phyloP scores from a whole-genome alignment of 2,113 vertebrate species.

The Nanger granti region DNA sequence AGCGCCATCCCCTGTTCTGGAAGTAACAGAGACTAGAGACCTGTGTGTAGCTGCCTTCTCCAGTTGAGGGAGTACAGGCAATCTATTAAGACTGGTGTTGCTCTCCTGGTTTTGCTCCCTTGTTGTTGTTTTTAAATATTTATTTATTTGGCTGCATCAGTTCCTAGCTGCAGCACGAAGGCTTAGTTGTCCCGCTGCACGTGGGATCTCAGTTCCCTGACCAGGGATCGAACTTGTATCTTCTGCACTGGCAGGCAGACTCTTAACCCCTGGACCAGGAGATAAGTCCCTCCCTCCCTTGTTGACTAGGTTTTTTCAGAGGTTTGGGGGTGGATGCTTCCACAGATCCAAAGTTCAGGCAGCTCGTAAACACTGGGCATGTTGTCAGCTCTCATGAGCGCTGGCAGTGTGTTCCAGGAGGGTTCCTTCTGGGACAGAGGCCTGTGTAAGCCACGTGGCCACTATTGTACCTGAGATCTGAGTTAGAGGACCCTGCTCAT shows the following conservation, averaged over 20 bases:
- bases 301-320: neutral
- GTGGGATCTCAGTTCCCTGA: neutral
- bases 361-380: neutral
- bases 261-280: neutral
- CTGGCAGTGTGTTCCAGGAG: neutral
- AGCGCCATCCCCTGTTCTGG: rapidly evolving
- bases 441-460: neutral
- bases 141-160: neutral
- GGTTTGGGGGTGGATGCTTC: neutral
- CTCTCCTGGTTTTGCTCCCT: neutral
- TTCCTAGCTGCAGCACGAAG: neutral
- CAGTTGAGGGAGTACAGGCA: neutral
- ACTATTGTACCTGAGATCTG: neutral
- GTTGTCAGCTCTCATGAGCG: neutral
- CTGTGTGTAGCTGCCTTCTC: neutral
- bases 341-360: neutral
- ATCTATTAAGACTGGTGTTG: neutral
- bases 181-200: neutral
- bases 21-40: neutral
- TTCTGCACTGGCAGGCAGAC: neutral
- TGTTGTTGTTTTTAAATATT: neutral
- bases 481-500: neutral
- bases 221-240: neutral
- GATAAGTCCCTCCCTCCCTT: neutral
- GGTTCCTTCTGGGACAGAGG: neutral